Evolutionary conservation across 2,113 vertebrate genomes (phyloP), one percentile per base, ranked within the genome.

Genomic region (Corythaixoides concolor): DNA sequence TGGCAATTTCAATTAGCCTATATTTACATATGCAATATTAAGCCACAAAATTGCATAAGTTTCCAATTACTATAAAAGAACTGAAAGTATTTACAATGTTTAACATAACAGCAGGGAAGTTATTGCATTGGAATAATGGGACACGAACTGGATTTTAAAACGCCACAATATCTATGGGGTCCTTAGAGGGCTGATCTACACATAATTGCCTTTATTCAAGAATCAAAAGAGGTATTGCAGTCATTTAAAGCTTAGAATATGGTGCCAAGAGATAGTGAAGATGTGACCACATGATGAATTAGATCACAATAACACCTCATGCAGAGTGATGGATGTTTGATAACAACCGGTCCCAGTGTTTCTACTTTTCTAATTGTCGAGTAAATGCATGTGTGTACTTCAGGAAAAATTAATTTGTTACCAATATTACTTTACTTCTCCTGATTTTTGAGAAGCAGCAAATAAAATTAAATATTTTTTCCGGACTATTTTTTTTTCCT

Each of bases 11-110:
- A 96, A 89, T 94, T 94, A 97, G 28, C 59, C 37, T 92, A 18
- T 95, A 88, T 94, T 96, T 97, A 97, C 87, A 85, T 78, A 88
- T 86, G 84, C 56, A 92, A 47, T 76, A 88, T 96, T 96, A 96
- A 90, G 62, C 73, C 47, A 80, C n/a, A 89, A 93, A 97, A 94
- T 68, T 79, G 45, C 43, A 4, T 89, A 90, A n/a, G 16, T 88
- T 95, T 93, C 83, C 84, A 89, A 53, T 96, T 95, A 90, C 53
- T 59, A 47, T 64, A 80, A 83, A 91, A 85, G 30, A 90, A 91
- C 20, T 77, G 76, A 89, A 92, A 92, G 87, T 90, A 72, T 92
- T 96, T 94, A 67, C 59, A 53, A 23, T 47, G 30, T 91, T 95
- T 94, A 85, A 96, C 73, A 50, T 91, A 76, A 87, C 68, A 93